Base-by-base conservation (phyloP, 2,888 invertebrate genomes). In the Acronicta psi region DNA sequence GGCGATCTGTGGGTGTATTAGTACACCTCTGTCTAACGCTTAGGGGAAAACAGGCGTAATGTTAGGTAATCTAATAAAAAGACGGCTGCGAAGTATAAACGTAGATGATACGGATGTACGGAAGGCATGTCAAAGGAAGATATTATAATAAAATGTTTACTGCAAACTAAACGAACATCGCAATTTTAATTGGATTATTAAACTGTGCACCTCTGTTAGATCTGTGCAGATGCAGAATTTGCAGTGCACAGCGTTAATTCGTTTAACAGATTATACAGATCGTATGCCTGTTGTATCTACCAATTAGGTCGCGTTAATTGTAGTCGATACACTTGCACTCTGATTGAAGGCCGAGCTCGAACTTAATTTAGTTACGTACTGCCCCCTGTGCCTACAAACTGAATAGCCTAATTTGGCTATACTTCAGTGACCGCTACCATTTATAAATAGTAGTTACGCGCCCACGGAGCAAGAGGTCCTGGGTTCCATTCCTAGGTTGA, bases 71-170 rank as follows among this genome's bases (percentile, higher is more conserved):
- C n/a, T n/a, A n/a, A n/a, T n/a, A n/a, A n/a, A n/a, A n/a, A n/a
- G n/a, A n/a, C n/a, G n/a, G n/a, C n/a, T n/a, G n/a, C n/a, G n/a
- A n/a, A n/a, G n/a, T n/a, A n/a, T n/a, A n/a, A n/a, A n/a, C n/a
- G n/a, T n/a, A n/a, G n/a, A n/a, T 47, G 44, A 38, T 37, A 36
- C 43, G 47, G 38, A 53, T 34, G 43, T 50, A 34, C 31, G 13
- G 14, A 16, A 53, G 23, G 53, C 36, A 46, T 43, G 13, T 20
- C 46, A 42, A 51, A 60, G 37, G 25, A 9, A n/a, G n/a, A n/a
- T n/a, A n/a, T 25, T 25, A 25, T 9, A 25, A 9, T 1, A 25
- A 25, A 25, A 25, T 44, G 10, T 34, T 56, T 31, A 0, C 10
- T 29, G 14, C 25, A 16, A 18, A 23, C 13, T 40, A 6, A 23